Evolutionary conservation across 2,888 invertebrate species (phyloP).

Genomic region (Brachycybe producta): DNA sequence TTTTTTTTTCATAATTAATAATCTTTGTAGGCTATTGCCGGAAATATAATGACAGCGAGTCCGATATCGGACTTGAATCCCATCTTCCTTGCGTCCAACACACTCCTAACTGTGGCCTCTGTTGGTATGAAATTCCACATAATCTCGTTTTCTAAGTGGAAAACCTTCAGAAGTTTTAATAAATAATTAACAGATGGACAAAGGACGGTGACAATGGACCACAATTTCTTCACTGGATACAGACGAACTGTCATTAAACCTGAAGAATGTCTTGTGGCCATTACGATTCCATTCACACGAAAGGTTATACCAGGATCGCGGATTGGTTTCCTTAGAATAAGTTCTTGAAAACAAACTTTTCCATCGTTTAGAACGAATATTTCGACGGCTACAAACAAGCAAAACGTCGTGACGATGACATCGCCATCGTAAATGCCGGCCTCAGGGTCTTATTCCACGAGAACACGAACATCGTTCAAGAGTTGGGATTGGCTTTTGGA

Average conservation of each 20-base stretch:
- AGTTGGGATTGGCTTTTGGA: constrained; percentile 65
- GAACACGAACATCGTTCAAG: constrained; percentile 39
- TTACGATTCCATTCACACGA: constrained; percentile 60
- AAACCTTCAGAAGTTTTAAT: constrained; percentile 24
- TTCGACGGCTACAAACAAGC: constrained; percentile 83
- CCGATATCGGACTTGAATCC: constrained; percentile 95
- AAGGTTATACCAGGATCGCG: no score
- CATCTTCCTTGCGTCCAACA: constrained; percentile 61
- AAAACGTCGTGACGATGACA: constrained; percentile 82
- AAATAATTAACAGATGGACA: constrained; percentile 21
- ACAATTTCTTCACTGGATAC: constrained; percentile 73
- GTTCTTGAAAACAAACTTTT: background rate
- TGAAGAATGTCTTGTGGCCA: constrained; percentile 65
- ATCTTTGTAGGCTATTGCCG: constrained; percentile 56
- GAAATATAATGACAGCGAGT: constrained; percentile 89
- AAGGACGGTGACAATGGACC: constrained; percentile 53
- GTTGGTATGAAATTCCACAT: constrained; percentile 25
- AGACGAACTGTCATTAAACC: constrained; percentile 56
- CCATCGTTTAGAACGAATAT: constrained; percentile 45
- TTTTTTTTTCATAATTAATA: background rate
- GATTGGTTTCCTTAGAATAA: background rate
- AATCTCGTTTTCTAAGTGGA: background rate
- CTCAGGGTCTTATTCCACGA: constrained; percentile 54
- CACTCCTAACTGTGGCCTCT: constrained; percentile 49
- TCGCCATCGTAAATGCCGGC: constrained; percentile 78